These are phyloP conservation scores for Enteromius radiatus DNA, from an alignment of 2,797 vertebrate genomes.

Conservation along the genomic window DNA sequence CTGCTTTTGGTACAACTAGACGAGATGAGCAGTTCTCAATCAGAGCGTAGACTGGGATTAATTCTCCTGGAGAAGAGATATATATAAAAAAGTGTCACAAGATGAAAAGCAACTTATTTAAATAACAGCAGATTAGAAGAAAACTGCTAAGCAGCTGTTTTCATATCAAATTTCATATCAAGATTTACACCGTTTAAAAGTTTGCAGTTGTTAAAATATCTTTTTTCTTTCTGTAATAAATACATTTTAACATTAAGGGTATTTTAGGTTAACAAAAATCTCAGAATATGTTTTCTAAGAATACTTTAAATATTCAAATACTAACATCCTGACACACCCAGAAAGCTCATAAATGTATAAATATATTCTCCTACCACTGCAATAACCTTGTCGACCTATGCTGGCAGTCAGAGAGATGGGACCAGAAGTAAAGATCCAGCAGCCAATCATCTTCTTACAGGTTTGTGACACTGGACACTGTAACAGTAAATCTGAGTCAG, in stretches of 20 bases:
- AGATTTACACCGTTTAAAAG: neutral
- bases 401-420: conserved; percentile 83
- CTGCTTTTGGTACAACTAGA: conserved; percentile 84
- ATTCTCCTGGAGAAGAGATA: conserved; percentile 75
- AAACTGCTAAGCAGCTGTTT: neutral
- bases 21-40: conserved; percentile 85
- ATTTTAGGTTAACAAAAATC: neutral
- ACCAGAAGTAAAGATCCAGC: conserved; percentile 84
- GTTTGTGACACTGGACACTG: conserved; percentile 79
- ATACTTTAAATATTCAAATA: neutral
- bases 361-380: conserved; percentile 77
- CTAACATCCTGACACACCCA: neutral
- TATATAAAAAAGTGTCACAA: neutral
- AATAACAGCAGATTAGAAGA: neutral
- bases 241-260: neutral
- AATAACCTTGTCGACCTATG: conserved; percentile 84
- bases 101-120: neutral
- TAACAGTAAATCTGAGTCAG: conserved; percentile 51
- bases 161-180: neutral
- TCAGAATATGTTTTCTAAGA: neutral
- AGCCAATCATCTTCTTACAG: conserved; percentile 83
- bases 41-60: conserved; percentile 83
- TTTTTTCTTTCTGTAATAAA: neutral
- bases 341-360: neutral
- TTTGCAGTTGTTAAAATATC: neutral